Evolutionary conservation across 2,797 vertebrate genomes (phyloP), one percentile per base, ranked within the genome.

Genomic region (Linurgus olivaceus): DNA sequence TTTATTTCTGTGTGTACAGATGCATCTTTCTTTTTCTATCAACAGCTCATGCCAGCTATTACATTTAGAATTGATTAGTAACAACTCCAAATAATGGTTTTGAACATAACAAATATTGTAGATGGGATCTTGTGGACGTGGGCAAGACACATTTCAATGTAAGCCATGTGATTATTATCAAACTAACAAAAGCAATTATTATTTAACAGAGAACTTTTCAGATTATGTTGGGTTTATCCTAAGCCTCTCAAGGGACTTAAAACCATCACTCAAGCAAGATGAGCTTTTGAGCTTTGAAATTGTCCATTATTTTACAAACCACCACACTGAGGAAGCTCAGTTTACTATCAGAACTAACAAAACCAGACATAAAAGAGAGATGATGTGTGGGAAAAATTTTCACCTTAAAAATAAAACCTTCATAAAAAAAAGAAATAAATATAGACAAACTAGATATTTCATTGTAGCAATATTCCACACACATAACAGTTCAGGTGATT

Each of bases 1-100:
- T 87, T 78, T 73, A 78, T 55, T 91, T 85, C 37, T 89, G 50
- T 21, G 6, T 29, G 28, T 51, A 59, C 51, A 88, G 63, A 89
- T 78, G 54, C 21, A 70, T 35, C 47, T 61, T 96, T 29, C 47
- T 66, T 21, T 55, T 93, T 63, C 33, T 74, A 47, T 88, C 51
- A 88, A 48, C 29, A 85, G 51, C 28, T 72, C 62, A 24, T 55
- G 15, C 23, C 31, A 33, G 18, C 7, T 71, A 59, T 70, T 82
- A 62, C 26, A 68, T 37, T 70, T 63, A 55, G 40, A 86, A 82
- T 2, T 19, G 26, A 79, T 77, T 79, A 95, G 38, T 25, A 93
- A 82, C 55, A 73, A 74, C 16, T 42, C 25, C 33, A 89, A 65
- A 66, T 33, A 65, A 59, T 44, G 28, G 37, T 70, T 82, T 76